Evolutionary conservation across 2,113 vertebrate species (phyloP).

Genomic region (Fulica atra): DNA sequence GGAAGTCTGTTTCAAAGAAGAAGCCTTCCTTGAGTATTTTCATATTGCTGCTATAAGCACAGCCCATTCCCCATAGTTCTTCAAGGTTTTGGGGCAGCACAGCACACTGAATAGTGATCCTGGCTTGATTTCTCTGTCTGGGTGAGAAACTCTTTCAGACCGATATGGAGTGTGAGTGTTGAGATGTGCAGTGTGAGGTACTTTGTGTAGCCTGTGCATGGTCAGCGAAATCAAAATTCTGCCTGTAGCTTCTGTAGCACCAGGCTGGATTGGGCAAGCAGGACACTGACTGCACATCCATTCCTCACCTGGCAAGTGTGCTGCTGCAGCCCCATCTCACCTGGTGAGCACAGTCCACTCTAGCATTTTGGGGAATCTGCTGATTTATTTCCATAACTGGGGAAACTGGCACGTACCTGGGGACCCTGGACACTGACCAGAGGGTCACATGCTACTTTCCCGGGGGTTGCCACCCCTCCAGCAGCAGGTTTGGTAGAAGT

Average conservation of each 20-base stretch:
- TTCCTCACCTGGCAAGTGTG: not conserved
- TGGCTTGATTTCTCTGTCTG: not conserved
- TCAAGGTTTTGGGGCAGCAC: not conserved
- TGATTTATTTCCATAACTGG: not conserved
- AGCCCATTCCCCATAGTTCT: not conserved
- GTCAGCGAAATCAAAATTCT: not conserved
- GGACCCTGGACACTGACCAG: not conserved
- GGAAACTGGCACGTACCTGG: not conserved
- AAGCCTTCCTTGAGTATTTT: not conserved
- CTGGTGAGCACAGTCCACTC: not conserved
- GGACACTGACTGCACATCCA: not conserved
- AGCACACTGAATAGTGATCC: not conserved
- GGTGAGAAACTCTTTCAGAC: not conserved
- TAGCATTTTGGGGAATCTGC: not conserved
- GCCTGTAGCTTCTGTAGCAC: not conserved
- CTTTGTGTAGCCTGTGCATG: not conserved
- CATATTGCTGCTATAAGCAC: not conserved
- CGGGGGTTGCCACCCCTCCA: not conserved
- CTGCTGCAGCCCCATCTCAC: not conserved
- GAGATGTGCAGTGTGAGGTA: not conserved
- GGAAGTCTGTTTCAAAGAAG: not conserved
- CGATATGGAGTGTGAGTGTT: rapidly evolving
- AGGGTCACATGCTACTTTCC: not conserved
- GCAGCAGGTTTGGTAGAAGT: not conserved
- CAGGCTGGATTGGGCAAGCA: not conserved